phyloP scores from a whole-genome alignment of 2,797 vertebrate species.

The Gorsachius magnificus region DNA sequence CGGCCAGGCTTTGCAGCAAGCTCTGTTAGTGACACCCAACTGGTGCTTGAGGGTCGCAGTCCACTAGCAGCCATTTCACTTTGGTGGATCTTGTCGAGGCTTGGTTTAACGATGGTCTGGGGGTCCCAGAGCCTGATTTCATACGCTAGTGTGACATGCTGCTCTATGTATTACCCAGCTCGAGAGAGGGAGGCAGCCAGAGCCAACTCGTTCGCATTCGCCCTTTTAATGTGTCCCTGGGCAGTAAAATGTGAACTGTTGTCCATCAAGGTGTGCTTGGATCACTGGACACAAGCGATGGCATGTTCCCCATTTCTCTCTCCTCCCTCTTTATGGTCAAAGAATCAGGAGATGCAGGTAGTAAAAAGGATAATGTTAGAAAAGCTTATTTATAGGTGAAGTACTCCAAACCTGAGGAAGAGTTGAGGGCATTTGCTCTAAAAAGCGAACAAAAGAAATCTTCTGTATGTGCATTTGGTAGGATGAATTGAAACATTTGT shows the following conservation, averaged over 20 bases:
- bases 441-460: neutral
- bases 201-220: conserved; percentile 14
- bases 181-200: neutral
- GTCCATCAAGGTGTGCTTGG: neutral
- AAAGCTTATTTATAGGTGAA: neutral
- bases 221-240: neutral
- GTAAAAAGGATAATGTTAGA: neutral
- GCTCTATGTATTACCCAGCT: conserved; percentile 30
- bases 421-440: neutral
- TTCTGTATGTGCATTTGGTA: neutral
- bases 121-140: conserved; percentile 42
- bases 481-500: neutral
- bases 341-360: neutral
- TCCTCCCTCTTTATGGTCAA: neutral
- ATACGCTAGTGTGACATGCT: conserved; percentile 35
- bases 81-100: neutral
- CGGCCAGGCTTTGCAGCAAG: neutral
- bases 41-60: neutral
- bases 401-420: neutral
- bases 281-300: neutral
- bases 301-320: neutral
- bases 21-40: conserved; percentile 17
- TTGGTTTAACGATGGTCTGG: conserved; percentile 43
- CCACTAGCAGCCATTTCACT: conserved; percentile 26
- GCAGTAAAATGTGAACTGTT: neutral